Base-by-base conservation (phyloP, 2,797 vertebrate genomes). In the Lithobates sylvaticus region DNA sequence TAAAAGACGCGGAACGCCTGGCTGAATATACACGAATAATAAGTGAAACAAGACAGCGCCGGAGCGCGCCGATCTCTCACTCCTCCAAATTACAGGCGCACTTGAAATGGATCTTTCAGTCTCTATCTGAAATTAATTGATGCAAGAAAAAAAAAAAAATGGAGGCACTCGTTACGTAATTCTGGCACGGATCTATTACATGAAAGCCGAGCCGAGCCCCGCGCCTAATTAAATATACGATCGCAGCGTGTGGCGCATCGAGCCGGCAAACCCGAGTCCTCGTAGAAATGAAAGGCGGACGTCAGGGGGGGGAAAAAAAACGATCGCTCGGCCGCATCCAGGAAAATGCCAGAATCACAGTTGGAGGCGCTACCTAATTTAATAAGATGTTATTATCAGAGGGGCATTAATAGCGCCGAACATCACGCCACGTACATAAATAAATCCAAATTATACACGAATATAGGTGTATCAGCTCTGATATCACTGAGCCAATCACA, bases 151-250 rank as follows among this genome's bases (percentile, higher is more conserved):
- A 50, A 50, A 50, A 50, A 50, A 50, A 44, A 12, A 78, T 13
- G 68, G 58, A 83, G 74, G 73, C 50, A 42, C 75, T 68, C 32
- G 64, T 83, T 83, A 83, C 76, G 71, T 86, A 50, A 82, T 71
- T 76, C 50, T 47, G 34, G 50, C 73, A 77, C 27, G 67, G 84
- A 81, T 86, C 85, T 78, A 50, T 86, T 71, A 78, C 80, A 78
- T 78, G 76, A 68, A 79, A 87, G 81, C 47, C 32, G 47, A 21
- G 79, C 65, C 32, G 47, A 26, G 79, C 65, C 26, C 69, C 34
- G 74, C 44, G 73, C 76, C 83, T 85, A 85, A 85, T 85, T 85
- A 85, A 85, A 85, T 85, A 72, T 78, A 83, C 75, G 42, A 70
- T 77, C 80, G 34, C 73, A 81, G 85, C 72, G 68, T 77, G 73